Conservation (phyloP, 92 coral and sea anemone species). For the Ricordea florida region DNA sequence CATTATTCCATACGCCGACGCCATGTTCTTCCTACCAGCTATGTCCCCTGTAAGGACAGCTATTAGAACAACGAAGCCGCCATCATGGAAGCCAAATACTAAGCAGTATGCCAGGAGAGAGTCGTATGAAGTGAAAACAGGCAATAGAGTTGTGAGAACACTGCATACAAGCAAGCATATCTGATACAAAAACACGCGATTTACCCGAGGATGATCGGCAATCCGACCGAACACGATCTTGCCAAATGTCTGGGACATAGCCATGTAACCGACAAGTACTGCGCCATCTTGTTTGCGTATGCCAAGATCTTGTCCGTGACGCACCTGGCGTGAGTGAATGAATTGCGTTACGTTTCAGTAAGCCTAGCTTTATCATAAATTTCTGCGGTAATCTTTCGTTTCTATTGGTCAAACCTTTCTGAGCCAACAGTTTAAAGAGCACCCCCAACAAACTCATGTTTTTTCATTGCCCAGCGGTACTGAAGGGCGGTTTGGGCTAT, state of each 20-base stretch:
- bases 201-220: constrained; percentile 79
- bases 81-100: constrained; percentile 81
- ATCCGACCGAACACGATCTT: constrained; percentile 78
- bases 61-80: constrained; percentile 70
- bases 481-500: no score
- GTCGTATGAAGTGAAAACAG: constrained; percentile 59
- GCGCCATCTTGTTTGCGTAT: constrained; percentile 63
- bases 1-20: constrained; percentile 77
- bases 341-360: no score
- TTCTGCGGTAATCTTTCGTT: no score
- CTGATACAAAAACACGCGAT: constrained; percentile 74
- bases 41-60: constrained; percentile 81
- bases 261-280: constrained; percentile 75
- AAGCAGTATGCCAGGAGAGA: constrained; percentile 64
- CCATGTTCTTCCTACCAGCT: constrained; percentile 65
- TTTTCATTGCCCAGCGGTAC: no score
- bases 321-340: constrained; percentile 73
- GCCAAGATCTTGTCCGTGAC: constrained; percentile 82
- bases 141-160: constrained; percentile 74
- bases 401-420: no score
- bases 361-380: no score
- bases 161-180: constrained; percentile 67
- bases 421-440: no score
- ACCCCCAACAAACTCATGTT: no score
- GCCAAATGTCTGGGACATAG: constrained; percentile 81